Evolutionary conservation across 2,888 invertebrate species (phyloP), one percentile per base, ranked within the genome.

Genomic region (Elysia crispata): DNA sequence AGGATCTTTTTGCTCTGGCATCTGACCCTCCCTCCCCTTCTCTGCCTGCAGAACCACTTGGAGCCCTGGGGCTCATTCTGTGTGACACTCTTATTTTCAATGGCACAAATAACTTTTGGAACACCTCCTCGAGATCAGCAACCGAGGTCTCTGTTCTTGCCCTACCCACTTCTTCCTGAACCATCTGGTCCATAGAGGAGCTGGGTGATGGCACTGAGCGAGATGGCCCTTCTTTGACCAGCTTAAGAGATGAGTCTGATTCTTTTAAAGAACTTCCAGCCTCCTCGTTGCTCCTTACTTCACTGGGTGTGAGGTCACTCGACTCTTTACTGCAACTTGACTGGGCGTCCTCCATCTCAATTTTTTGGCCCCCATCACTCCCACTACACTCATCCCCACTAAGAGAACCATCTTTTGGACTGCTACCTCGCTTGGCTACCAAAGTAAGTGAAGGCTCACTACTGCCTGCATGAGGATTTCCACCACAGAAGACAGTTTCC

Each of bases 211-310:
- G 41, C 28, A 80, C 69, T 20, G 79, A 79, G 20, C 64, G 64
- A 1, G 72, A 64, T 23, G 25, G 50, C n/a, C 30, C 6, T 3
- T 66, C 72, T 28, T 77, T 77, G 64, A 77, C 54, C 30, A 77
- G 74, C 66, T 76, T 64, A 23, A 54, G 77, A 57, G 75, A 78
- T 23, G 57, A 31, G 66, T 83, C 81, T 5, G 88, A 88, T 74
- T 89, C 89, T 83, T 80, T 90, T 77, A 88, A 93, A 89, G 87
- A 92, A 90, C 85, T 93, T 91, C 84, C 84, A 23, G 86, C 86
- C 60, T 89, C 89, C 33, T 89, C 89, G 75, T 83, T 87, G 82
- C 89, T 89, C 60, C 88, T 81, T 67, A 87, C 86, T 76, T 89
- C 89, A 79, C 88, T 88, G 1, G 89, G 88, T 0, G 89, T 86